Base-by-base conservation (phyloP, 2,113 vertebrate species). In the Ptychochromis oligacanthus region DNA sequence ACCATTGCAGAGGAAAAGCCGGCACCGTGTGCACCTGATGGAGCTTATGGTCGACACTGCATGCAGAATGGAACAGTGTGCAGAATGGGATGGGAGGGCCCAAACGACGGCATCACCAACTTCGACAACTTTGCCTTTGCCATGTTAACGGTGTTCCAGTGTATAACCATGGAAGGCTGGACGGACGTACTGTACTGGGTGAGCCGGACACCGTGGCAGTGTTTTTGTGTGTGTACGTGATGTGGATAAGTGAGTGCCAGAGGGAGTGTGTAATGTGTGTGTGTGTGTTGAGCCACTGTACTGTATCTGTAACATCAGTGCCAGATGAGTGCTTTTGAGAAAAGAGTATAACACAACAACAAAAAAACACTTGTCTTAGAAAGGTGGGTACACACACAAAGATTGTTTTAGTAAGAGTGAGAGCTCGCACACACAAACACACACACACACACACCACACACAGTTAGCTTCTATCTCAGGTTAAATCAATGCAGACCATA, bases 121-220 rank as follows among this genome's bases (percentile, higher is more conserved):
- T 99, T 99, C 9, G 98, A 99, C 96, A 99, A 99, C 85, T 99
- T 99, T 78, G 98, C 98, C 84, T 99, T 99, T 81, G 98, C 98
- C 93, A 99, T 99, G 98, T 90, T 99, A 85, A 99, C 98, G 0
- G 98, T 99, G 88, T 99, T 99, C 92, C 98, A 99, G 94, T 99
- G 98, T 94, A 99, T 99, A 95, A 99, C 98, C 20, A 99, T 99
- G 98, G 98, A 99, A 91, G 98, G 98, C 87, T 99, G 98, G 98
- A 99, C 98, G 0, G 98, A 99, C 1, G 98, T 99, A 15, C 95
- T 99, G 0, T 99, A 99, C 95, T 99, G 98, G 98, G 98, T 99
- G 97, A 90, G 98, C 95, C 95, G 93, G 88, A 43, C 82, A 87
- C 93, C 92, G 79, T 76, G 91, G 80, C 74, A 28, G 77, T 83